phyloP scores from a whole-genome alignment of 2,888 invertebrate species.

The Mermis nigrescens region DNA sequence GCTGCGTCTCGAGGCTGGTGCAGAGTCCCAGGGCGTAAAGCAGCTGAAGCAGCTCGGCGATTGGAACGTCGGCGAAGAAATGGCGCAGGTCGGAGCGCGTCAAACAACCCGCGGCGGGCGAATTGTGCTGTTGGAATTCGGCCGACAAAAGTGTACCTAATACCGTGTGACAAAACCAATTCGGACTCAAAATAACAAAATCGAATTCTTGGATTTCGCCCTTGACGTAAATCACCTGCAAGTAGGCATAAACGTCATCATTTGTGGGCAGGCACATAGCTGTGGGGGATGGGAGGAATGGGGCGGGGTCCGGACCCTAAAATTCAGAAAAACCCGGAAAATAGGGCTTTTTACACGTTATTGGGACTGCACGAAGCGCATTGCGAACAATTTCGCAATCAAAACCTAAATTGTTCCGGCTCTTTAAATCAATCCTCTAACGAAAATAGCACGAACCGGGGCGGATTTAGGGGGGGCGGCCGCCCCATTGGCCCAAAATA shows the following conservation, averaged over 20 bases:
- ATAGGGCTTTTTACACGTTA: no score
- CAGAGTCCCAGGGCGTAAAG: constrained; percentile 52
- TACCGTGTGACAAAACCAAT: constrained; percentile 49
- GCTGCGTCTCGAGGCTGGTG: constrained; percentile 46
- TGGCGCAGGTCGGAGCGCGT: constrained; percentile 53
- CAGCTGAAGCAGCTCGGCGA: constrained; percentile 46
- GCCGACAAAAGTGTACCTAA: constrained; percentile 46
- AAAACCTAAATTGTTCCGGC: no score
- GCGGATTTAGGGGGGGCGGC: no score
- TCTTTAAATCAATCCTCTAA: no score
- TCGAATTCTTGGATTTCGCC: constrained; percentile 40
- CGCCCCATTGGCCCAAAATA: no score
- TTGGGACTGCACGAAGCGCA: no score
- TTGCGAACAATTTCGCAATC: no score
- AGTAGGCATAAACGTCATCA: not conserved
- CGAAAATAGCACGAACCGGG: no score
- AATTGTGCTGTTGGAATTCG: constrained; percentile 37
- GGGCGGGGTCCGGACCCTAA: no score
- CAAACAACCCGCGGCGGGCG: constrained; percentile 50
- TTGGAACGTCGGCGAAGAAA: constrained; percentile 46
- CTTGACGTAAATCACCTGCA: constrained; percentile 44
- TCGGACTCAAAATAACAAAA: constrained; percentile 46
- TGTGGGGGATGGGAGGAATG: no score
- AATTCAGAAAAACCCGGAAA: no score
- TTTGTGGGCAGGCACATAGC: not conserved